Evolutionary conservation across 2,888 invertebrate genomes (phyloP), one percentile per base, ranked within the genome.

Genomic region (Tridacna crocea): DNA sequence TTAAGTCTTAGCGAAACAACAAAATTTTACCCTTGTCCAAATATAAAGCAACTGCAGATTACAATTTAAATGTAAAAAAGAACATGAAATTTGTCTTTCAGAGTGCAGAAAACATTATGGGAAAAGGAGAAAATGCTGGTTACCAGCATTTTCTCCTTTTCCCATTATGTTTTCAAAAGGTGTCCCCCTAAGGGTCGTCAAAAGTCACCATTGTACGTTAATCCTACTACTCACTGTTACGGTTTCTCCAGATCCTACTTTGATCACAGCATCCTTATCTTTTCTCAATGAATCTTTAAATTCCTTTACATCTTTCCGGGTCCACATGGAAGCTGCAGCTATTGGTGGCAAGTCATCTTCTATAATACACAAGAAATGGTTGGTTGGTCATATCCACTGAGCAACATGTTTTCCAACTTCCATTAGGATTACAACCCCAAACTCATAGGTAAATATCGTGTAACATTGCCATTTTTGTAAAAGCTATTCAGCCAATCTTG

Each of bases 161-260:
- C 12, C 15, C 15, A 51, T 15, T 51, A 51, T 51, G 51, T 51
- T 51, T 51, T 51, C 51, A 51, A 51, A 51, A 51, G 51, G 12
- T 51, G 51, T 51, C 51, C 15, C 12, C 51, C 15, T 11, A 11
- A 51, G 51, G 15, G 51, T 11, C 51, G 15, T 51, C 51, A 51
- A 15, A 51, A 51, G 15, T 11, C 51, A 15, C 15, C 15, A 13
- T 13, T 51, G 15, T 51, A 51, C 11, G 51, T 11, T 11, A 51
- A 22, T n/a, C 24, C 26, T 47, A 13, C 65, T 81, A 94, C 95
- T 94, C 90, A 99, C 98, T 61, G 99, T 99, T 48, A 99, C 97
- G 0, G 98, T 98, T 95, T 99, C 99, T 0, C 99, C 99, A 94
- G 99, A 99, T 0, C 98, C 98, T 75, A 99, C 98, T 92, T 97